Evolutionary conservation across 2,888 invertebrate species (phyloP).

Genomic region (Merodon equestris): DNA sequence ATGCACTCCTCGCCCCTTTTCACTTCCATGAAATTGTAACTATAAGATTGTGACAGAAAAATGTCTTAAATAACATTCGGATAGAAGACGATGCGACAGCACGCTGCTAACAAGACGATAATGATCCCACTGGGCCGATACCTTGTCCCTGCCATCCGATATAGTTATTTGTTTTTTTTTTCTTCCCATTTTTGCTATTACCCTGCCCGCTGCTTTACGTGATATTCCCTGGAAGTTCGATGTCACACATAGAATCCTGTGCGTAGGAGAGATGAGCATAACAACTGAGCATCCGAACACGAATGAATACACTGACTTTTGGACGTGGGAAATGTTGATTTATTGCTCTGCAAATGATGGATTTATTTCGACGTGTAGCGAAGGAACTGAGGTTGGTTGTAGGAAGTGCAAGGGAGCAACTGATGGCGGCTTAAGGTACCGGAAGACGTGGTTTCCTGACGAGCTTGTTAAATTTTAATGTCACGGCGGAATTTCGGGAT

Average conservation of each 20-base stretch:
- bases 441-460: slow-evolving; percentile 38
- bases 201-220: slow-evolving; percentile 3
- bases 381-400: slow-evolving; percentile 48
- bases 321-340: slow-evolving; percentile 64
- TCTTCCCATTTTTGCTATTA: slow-evolving; percentile 6
- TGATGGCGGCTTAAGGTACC: slow-evolving; percentile 16
- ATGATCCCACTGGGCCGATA: slow-evolving; percentile 58
- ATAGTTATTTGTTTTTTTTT: slow-evolving; percentile 31
- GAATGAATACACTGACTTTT: slow-evolving; percentile 10
- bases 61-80: slow-evolving; percentile 32
- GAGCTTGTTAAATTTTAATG: slow-evolving; percentile 44
- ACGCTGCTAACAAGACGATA: slow-evolving; percentile 52
- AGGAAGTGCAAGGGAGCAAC: too few species aligned
- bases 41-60: slow-evolving; percentile 46
- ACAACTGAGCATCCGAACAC: slow-evolving; percentile 36
- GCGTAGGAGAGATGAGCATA: slow-evolving; percentile 30
- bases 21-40: slow-evolving; percentile 40
- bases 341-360: slow-evolving; percentile 61
- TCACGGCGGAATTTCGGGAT: slow-evolving; percentile 31
- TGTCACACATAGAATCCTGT: slow-evolving; percentile 25
- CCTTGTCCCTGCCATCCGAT: slow-evolving; percentile 37
- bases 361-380: slow-evolving; percentile 55
- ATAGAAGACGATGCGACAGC: slow-evolving; percentile 3
- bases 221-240: slow-evolving; percentile 21
- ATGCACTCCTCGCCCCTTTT: not conserved